Evolutionary conservation across 2,113 vertebrate species (phyloP).

Genomic region (Stegastes partitus): DNA sequence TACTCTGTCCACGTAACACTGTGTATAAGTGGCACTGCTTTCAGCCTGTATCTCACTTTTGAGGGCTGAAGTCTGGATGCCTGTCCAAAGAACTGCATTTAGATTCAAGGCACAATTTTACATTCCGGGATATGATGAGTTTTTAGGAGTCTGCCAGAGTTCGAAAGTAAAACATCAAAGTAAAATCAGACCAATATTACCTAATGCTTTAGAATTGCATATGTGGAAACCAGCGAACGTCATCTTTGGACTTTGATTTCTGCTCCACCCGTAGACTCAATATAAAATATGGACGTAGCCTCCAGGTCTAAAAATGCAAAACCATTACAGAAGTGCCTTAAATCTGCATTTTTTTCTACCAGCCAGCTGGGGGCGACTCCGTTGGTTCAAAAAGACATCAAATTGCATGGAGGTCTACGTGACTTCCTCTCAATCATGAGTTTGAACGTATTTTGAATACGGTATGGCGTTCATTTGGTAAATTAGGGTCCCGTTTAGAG

Average conservation of each 20-base stretch:
- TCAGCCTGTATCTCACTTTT: not conserved
- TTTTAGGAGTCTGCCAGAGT: not conserved
- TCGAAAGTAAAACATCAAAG: constrained; percentile 17
- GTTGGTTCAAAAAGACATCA: too few relatives aligned
- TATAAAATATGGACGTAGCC: too few relatives aligned
- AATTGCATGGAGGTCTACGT: too few relatives aligned
- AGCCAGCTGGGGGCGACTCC: too few relatives aligned
- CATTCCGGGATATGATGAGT: not conserved
- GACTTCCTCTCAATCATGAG: too few relatives aligned
- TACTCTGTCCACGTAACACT: not conserved
- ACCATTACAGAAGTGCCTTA: too few relatives aligned
- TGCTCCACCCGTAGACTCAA: not conserved
- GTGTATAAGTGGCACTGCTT: not conserved
- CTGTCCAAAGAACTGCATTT: not conserved
- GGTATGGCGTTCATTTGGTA: too few relatives aligned
- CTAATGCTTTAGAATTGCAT: not conserved
- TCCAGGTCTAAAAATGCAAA: too few relatives aligned
- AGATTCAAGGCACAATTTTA: not conserved
- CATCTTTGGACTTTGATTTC: not conserved
- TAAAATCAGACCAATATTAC: not conserved
- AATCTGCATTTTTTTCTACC: too few relatives aligned
- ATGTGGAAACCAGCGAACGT: not conserved
- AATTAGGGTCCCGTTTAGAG: too few relatives aligned
- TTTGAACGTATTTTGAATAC: too few relatives aligned
- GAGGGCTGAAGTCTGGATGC: not conserved